These are phyloP conservation scores for Fistularia commersonii DNA, from an alignment of 2,797 vertebrate species.

Conservation along the genomic window DNA sequence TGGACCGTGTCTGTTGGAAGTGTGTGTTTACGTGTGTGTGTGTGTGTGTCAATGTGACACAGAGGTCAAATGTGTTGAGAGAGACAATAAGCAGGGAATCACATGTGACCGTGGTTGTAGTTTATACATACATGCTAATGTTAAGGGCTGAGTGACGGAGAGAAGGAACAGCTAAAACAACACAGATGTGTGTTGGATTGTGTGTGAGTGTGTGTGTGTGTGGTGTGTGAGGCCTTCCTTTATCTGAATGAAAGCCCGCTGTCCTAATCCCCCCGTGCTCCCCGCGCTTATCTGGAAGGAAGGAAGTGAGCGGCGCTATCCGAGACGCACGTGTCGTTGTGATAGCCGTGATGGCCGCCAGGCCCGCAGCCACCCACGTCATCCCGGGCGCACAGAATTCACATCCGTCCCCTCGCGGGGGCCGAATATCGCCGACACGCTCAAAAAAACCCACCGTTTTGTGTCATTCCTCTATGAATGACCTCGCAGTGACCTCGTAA, in stretches of 20 bases:
- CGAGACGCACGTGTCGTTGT: constrained; percentile 63
- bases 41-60: constrained; percentile 18
- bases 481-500: too few relatives aligned
- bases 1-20: constrained; percentile 67
- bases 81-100: constrained; percentile 49
- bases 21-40: constrained; percentile 4
- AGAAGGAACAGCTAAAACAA: constrained; percentile 71
- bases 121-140: constrained; percentile 27
- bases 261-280: constrained; percentile 54
- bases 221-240: constrained; percentile 49
- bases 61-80: constrained; percentile 48
- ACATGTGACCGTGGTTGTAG: constrained; percentile 26
- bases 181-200: constrained; percentile 28
- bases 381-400: constrained; percentile 39
- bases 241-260: constrained; percentile 71
- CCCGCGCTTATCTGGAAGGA: constrained; percentile 72
- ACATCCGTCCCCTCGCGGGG: constrained; percentile 18
- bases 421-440: too few relatives aligned
- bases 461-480: too few relatives aligned
- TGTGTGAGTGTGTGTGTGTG: constrained; percentile 26
- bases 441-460: too few relatives aligned
- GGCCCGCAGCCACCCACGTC: constrained; percentile 28
- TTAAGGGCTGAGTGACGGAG: constrained; percentile 34
- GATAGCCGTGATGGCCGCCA: constrained; percentile 68
- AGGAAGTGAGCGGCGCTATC: constrained; percentile 76